A percentile compares a stretch with the other conserved stretches of the same genome.
Evolutionary conservation across 2,797 vertebrate species (phyloP).

Genomic region (Bovichtus diacanthus): DNA sequence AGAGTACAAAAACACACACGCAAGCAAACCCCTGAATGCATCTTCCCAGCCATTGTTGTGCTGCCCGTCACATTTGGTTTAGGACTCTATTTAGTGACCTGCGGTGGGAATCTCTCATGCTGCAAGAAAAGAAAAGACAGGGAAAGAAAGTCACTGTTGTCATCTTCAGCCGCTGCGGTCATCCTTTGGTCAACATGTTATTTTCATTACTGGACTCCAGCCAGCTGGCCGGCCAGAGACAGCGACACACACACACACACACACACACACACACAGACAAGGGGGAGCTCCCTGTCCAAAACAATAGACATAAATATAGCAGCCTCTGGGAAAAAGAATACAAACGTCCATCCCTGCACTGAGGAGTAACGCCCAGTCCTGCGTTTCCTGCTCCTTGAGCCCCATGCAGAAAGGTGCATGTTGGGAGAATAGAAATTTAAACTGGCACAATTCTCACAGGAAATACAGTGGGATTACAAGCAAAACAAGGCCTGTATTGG

Average conservation of each 20-base stretch:
- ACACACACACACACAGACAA: constrained; percentile 22
- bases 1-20: constrained; percentile 6
- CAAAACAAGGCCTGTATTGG: not conserved
- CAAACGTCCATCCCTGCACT: constrained; percentile 83
- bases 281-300: constrained; percentile 59
- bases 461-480: not conserved
- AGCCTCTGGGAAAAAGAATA: constrained; percentile 78
- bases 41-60: constrained; percentile 65
- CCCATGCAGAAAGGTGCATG: constrained; percentile 42
- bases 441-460: constrained; percentile 3
- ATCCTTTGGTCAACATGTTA: constrained; percentile 88
- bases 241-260: constrained; percentile 23
- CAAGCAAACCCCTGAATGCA: constrained; percentile 3
- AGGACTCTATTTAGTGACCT: constrained; percentile 72
- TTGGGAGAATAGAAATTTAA: constrained; percentile 29
- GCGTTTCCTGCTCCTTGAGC: constrained; percentile 83
- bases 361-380: constrained; percentile 82
- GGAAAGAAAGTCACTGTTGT: constrained; percentile 81
- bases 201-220: constrained; percentile 87
- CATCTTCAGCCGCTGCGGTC: constrained; percentile 77
- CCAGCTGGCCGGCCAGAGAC: constrained; percentile 68
- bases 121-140: constrained; percentile 50
- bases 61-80: constrained; percentile 64
- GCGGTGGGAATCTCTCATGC: constrained; percentile 74
- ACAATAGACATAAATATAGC: constrained; percentile 82